phyloP scores from a whole-genome alignment of 1,140 invertebrate genomes.

The Caenorhabditis brenneri region DNA sequence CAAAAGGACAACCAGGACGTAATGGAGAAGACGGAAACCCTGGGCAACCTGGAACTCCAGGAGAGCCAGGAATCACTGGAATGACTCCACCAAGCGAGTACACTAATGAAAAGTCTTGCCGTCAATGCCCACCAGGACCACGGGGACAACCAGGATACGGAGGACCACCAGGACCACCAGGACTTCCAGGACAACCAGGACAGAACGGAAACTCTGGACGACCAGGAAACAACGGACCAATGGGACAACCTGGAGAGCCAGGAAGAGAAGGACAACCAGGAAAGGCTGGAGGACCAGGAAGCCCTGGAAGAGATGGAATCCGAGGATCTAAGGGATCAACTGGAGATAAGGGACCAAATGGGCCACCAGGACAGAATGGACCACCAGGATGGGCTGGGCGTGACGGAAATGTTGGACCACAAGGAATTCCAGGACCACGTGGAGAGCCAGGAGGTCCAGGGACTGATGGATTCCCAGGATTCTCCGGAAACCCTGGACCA shows the following conservation, averaged over 20 bases:
- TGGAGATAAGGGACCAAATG: conserved; percentile 39
- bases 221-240: conserved; percentile 11
- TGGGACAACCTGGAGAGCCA: conserved; percentile 39
- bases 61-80: conserved; percentile 37
- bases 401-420: not conserved
- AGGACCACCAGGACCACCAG: conserved; percentile 43
- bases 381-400: conserved; percentile 20
- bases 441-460: conserved; percentile 39
- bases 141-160: conserved; percentile 37
- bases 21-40: conserved; percentile 32
- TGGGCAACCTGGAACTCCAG: conserved; percentile 28
- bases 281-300: conserved; percentile 32
- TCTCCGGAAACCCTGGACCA: conserved; percentile 16
- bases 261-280: conserved; percentile 31
- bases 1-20: not conserved
- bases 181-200: conserved; percentile 34
- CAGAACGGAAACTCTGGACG: conserved; percentile 5
- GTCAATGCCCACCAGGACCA: conserved; percentile 25
- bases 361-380: conserved; percentile 37
- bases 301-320: not conserved
- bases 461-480: conserved; percentile 33
- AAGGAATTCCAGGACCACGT: conserved; percentile 11
- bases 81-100: conserved; percentile 14
- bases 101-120: not conserved
- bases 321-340: conserved; percentile 39